A percentile compares a stretch with the other conserved stretches of the same genome.
phyloP scores from a whole-genome alignment of 2,888 invertebrate genomes.

The Heliconius cydno region DNA sequence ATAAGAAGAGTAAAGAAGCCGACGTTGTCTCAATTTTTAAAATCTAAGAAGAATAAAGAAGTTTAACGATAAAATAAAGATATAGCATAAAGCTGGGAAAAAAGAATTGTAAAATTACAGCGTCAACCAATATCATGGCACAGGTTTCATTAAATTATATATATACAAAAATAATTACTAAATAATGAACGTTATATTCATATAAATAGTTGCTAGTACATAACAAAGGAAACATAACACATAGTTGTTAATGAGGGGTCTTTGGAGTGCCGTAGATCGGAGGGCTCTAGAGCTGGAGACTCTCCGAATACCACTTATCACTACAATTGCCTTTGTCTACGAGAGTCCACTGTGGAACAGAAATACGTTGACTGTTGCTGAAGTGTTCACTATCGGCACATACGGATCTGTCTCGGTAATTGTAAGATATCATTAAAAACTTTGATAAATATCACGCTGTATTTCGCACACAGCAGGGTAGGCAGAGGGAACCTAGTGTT shows the following conservation, averaged over 20 bases:
- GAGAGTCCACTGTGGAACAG: constrained; percentile 35
- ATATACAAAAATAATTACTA: neutral
- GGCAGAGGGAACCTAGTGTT: no score
- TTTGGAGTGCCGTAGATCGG: constrained; percentile 34
- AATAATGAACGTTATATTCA: neutral
- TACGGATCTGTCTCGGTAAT: neutral
- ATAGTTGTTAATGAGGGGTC: constrained; percentile 39
- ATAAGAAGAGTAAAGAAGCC: no score
- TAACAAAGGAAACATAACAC: constrained; percentile 16
- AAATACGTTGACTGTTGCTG: constrained; percentile 31
- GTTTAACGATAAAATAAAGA: no score
- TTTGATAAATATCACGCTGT: neutral
- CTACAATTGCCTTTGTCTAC: constrained; percentile 45
- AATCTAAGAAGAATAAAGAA: no score
- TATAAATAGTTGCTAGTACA: constrained; percentile 7
- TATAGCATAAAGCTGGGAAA: neutral
- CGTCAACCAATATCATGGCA: no score
- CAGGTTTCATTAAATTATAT: neutral
- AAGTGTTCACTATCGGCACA: constrained; percentile 30
- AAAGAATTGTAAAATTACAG: no score
- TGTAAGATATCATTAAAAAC: neutral
- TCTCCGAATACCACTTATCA: constrained; percentile 42
- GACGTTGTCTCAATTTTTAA: no score
- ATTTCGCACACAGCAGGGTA: no score
- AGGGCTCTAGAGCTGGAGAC: constrained; percentile 38